Base-by-base conservation (phyloP, 2,797 vertebrate genomes). In the Microhierax caerulescens region DNA sequence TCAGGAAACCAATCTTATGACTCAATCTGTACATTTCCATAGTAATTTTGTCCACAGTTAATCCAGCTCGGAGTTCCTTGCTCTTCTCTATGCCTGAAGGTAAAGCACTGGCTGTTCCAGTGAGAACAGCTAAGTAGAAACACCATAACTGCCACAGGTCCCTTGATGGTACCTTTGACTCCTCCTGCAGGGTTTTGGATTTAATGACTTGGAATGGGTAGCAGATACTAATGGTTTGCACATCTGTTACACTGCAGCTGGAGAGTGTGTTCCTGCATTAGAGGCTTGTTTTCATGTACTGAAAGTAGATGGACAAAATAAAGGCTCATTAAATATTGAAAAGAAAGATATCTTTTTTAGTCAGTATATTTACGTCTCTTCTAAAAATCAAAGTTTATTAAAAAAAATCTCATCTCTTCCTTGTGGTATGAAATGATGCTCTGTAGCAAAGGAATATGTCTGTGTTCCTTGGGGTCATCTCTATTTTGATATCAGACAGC, bases 211-310 rank as follows among this genome's bases (percentile, higher is more conserved):
- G 94, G 97, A 97, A 97, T 88, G 92, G 85, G 94, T 92, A 56
- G 95, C 93, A 95, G 95, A 95, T 96, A 93, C 92, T 97, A 95
- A 97, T 97, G 94, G 96, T 95, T 92, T 95, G 91, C 93, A 95
- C 95, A 95, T 97, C 97, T 97, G 97, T 95, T 94, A 95, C 85
- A 74, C 80, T 93, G 90, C 88, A 94, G 95, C 90, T 95, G 93
- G 90, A 96, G 83, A 75, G 63, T 90, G 70, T 84, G 85, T 72
- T 94, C 76, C 88, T 95, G 59, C 0, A 16, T 78, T 82, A 91
- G 78, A 65, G 28, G 60, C 59, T 93, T 88, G 77, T 90, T 91
- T 86, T 81, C 63, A 64, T 79, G 74, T 78, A 30, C 65, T 70
- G 80, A 76, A 86, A 86, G 47, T 69, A 78, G 90, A 92, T 69